phyloP scores from a whole-genome alignment of 1,140 invertebrate genomes.

The Dysdera silvatica region DNA sequence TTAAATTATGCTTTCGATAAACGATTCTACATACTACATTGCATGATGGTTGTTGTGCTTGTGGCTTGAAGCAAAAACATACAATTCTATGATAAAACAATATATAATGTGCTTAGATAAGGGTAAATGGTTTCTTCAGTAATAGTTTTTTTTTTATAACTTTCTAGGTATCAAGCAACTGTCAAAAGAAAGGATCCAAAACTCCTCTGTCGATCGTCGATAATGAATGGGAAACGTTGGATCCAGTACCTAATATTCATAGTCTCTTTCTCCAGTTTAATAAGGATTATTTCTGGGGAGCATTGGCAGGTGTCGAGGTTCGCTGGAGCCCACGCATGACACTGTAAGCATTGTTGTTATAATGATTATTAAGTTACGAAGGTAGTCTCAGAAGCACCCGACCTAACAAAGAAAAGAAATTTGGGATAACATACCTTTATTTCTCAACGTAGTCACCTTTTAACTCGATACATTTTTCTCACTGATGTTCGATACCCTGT shows the following conservation, averaged over 20 bases:
- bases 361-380: not conserved
- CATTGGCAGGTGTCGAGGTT: slow-evolving; percentile 59
- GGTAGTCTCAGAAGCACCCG: not conserved
- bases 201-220: slow-evolving; percentile 47
- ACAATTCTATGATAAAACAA: no score
- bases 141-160: no score
- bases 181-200: no score
- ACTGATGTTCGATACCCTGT: not conserved
- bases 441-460: not conserved
- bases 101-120: no score
- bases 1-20: no score
- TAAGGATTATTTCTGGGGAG: slow-evolving; percentile 71
- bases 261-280: slow-evolving; percentile 81
- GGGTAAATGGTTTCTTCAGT: no score
- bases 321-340: slow-evolving; percentile 96
- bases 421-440: not conserved
- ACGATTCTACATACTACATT: no score
- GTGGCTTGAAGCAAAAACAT: no score
- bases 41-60: no score
- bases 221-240: slow-evolving; percentile 64
- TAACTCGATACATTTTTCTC: not conserved
- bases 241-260: slow-evolving; percentile 88
- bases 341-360: slow-evolving; percentile 38
- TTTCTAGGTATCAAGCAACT: no score
- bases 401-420: not conserved